Conservation (phyloP, 2,113 vertebrate genomes). For the Melanocharis versteri region DNA sequence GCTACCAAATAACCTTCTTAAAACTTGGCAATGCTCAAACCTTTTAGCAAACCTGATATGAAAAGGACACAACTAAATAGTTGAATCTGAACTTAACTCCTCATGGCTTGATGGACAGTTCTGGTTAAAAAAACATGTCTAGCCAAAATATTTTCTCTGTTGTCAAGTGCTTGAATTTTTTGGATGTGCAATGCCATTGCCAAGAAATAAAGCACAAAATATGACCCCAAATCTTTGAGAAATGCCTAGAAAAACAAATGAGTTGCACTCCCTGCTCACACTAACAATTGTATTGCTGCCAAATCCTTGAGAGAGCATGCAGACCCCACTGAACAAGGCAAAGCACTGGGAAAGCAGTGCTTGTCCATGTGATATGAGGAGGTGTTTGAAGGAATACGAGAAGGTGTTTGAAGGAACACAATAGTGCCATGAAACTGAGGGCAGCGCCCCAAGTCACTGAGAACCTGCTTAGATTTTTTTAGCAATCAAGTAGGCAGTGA, state of each 20-base stretch:
- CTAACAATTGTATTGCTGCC: neutral
- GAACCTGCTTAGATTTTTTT: neutral
- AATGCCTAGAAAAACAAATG: neutral
- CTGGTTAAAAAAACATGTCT: neutral
- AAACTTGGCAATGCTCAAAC: neutral
- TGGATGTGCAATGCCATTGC: neutral
- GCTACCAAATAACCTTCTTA: neutral
- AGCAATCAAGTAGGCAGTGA: neutral
- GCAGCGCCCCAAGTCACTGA: neutral
- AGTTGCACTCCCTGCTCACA: neutral
- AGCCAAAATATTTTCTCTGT: neutral
- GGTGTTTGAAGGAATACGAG: neutral
- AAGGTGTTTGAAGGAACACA: neutral
- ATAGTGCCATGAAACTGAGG: neutral
- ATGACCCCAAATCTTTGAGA: neutral
- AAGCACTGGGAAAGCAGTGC: neutral
- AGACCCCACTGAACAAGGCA: neutral
- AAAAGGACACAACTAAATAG: neutral
- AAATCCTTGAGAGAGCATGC: neutral
- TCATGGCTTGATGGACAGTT: neutral
- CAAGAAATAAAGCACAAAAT: neutral
- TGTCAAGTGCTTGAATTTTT: neutral
- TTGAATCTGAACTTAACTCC: neutral
- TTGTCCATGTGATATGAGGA: neutral
- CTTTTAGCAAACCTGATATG: neutral